Base-by-base conservation (phyloP, 2,888 invertebrate genomes). In the Ormyrus thymus region DNA sequence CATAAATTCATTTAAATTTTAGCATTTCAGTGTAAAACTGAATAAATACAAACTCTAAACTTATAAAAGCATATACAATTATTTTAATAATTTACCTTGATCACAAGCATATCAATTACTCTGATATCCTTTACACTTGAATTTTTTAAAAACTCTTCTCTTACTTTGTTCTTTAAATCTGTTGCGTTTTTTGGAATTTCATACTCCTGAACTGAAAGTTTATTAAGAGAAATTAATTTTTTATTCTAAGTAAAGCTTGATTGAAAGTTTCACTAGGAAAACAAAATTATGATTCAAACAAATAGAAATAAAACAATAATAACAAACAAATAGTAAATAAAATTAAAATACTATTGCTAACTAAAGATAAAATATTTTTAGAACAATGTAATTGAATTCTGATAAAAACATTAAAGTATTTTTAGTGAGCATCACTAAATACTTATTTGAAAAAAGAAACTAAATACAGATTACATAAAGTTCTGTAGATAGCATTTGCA, bases 101-200 rank as follows among this genome's bases (percentile, higher is more conserved):
- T 94, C 62, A 98, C 95, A 78, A 98, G 92, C 93, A 97, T 93
- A 90, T 98, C 98, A 87, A 98, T 96, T 51, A 96, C 94, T 87
- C 98, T 93, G 79, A 98, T 92, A 90, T 98, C 98, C 62, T 92
- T 93, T 0, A 98, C 93, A 90, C 95, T 88, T 86, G 93, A 93
- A 89, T 98, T 93, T 86, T 95, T 95, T 68, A 92, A 73, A 87
- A 98, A 98, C 86, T 95, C 90, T 86, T 97, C 95, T 81, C 95
- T 93, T 48, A 98, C 89, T 89, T 96, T 97, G 0, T 88, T 90
- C 83, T 93, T 92, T 85, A 95, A 94, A 82, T 95, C 93, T 43
- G 92, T 91, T 76, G 93, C 93, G 71, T 91, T 92, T 88, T 95
- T 94, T 0, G 97, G 96, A 77, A 98, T 93, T 90, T 97, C 95